phyloP scores from a whole-genome alignment of 2,888 invertebrate species.

The Xestia xanthographa region DNA sequence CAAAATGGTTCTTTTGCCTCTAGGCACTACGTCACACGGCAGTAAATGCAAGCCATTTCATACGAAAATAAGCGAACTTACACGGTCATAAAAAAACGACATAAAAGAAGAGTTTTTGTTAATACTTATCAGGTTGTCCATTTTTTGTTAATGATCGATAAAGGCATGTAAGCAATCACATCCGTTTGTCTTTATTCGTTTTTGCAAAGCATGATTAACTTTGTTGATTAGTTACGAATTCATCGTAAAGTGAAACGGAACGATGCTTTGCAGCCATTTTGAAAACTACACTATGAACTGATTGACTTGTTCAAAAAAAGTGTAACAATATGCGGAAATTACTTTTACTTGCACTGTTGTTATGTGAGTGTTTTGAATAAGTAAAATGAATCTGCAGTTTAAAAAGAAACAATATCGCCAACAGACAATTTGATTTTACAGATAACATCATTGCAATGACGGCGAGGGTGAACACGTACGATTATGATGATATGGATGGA shows the following conservation, averaged over 20 bases:
- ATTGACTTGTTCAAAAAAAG: slow-evolving; percentile 62
- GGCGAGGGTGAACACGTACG: slow-evolving; percentile 77
- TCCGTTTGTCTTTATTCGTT: slow-evolving; percentile 71
- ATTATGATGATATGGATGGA: slow-evolving; percentile 82
- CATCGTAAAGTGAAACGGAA: slow-evolving; percentile 73
- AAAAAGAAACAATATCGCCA: slow-evolving; percentile 43
- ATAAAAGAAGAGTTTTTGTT: slow-evolving; percentile 42
- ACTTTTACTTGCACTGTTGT: slow-evolving; percentile 82
- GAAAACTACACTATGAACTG: slow-evolving; percentile 57
- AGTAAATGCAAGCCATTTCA: slow-evolving; percentile 15
- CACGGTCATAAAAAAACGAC: slow-evolving; percentile 20
- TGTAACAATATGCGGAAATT: slow-evolving; percentile 79
- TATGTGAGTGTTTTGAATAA: slow-evolving; percentile 79
- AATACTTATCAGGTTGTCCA: slow-evolving; percentile 47
- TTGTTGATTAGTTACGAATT: slow-evolving; percentile 73
- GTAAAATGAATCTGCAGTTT: not conserved
- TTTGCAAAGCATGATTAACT: slow-evolving; percentile 73
- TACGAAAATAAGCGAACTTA: not conserved
- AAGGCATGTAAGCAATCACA: slow-evolving; percentile 73
- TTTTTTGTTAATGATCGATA: slow-evolving; percentile 73
- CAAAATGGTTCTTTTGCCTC: slow-evolving; percentile 6
- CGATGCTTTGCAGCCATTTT: slow-evolving; percentile 69
- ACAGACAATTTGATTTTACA: slow-evolving; percentile 68
- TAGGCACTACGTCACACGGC: not conserved
- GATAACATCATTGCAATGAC: slow-evolving; percentile 81